Conservation (phyloP, 2,113 vertebrate genomes). For the Ptilonorhynchus violaceus region DNA sequence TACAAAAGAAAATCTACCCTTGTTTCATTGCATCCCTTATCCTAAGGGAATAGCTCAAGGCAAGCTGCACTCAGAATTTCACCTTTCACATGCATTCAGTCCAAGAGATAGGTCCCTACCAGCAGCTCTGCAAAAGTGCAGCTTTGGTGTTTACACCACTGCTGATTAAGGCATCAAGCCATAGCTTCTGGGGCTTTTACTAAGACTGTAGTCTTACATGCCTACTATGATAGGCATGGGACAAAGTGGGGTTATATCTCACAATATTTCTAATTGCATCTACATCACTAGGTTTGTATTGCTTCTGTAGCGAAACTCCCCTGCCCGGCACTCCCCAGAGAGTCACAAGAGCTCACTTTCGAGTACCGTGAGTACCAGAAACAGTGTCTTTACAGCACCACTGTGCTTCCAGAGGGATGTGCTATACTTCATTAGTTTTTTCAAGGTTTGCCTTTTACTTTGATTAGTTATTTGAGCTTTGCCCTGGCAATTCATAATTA, state of each 20-base stretch:
- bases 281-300: not conserved
- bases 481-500: not conserved
- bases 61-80: not conserved
- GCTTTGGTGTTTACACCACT: not conserved
- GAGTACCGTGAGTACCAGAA: not conserved
- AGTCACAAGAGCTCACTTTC: not conserved
- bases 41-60: not conserved
- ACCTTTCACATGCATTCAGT: not conserved
- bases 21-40: not conserved
- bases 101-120: not conserved
- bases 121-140: not conserved
- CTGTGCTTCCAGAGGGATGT: not conserved
- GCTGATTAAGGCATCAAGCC: not conserved
- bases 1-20: not conserved
- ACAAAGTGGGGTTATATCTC: not conserved
- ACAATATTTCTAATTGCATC: not conserved
- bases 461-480: not conserved
- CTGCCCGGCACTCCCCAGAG: not conserved
- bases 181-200: not conserved
- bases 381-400: not conserved
- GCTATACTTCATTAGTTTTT: not conserved
- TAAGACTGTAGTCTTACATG: too few species aligned
- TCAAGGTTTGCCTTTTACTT: not conserved
- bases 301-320: not conserved
- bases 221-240: fast-evolving